phyloP scores from a whole-genome alignment of 2,797 vertebrate genomes.

The Acipenser oxyrinchus region DNA sequence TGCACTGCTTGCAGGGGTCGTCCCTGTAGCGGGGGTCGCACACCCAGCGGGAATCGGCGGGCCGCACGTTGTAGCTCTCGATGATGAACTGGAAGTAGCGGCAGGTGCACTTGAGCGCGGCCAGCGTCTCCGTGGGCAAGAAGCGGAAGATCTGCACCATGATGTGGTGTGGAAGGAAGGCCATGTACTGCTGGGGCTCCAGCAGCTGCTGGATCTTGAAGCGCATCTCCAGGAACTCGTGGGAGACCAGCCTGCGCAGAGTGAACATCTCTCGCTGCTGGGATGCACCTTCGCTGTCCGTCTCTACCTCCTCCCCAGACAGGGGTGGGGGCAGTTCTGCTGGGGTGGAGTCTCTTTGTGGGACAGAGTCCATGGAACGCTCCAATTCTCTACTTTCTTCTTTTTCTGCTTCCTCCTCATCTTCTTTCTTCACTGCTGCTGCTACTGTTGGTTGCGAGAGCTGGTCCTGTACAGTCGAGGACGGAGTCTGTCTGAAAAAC shows the following conservation, averaged over 20 bases:
- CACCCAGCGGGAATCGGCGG: constrained; percentile 89
- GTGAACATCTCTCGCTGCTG: constrained; percentile 40
- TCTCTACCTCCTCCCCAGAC: constrained; percentile 2
- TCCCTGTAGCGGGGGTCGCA: constrained; percentile 87
- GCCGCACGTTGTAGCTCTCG: constrained; percentile 79
- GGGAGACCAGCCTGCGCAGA: constrained; percentile 63
- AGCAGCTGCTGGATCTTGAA: constrained; percentile 86
- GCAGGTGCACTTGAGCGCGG: constrained; percentile 87
- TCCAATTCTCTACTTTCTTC: no score
- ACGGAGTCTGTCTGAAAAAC: constrained; percentile 53
- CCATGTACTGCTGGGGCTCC: constrained; percentile 83
- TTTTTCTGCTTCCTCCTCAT: no score
- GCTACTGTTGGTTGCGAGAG: constrained; percentile 1
- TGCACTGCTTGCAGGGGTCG: constrained; percentile 95
- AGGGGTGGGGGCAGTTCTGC: no score
- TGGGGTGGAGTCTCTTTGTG: no score
- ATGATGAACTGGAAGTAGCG: constrained; percentile 85
- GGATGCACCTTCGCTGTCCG: constrained; percentile 8
- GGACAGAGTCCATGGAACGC: no score
- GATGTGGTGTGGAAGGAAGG: constrained; percentile 82
- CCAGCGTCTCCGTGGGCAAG: constrained; percentile 81
- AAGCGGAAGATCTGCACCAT: constrained; percentile 77
- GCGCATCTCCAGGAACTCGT: constrained; percentile 78
- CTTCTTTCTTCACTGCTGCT: background rate
- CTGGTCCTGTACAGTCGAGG: constrained; percentile 13